phyloP scores from a whole-genome alignment of 2,113 vertebrate genomes.

The Pteronura brasiliensis region DNA sequence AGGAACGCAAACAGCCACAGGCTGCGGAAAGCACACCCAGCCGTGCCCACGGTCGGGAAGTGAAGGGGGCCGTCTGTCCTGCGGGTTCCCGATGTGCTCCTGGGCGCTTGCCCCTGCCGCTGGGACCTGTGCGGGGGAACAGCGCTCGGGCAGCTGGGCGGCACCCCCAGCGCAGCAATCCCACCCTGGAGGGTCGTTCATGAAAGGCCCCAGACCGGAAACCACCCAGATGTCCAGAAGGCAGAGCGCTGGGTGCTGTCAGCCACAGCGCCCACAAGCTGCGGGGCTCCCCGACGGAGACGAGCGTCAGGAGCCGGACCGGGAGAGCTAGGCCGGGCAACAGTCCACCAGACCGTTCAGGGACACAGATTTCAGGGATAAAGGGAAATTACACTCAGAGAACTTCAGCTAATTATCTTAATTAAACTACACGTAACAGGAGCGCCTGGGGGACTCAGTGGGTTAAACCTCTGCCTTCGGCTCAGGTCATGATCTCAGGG shows the following conservation, averaged over 20 bases:
- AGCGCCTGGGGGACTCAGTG: too few species aligned
- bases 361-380: neutral
- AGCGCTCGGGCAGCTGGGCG: too few species aligned
- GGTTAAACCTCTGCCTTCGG: too few species aligned
- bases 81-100: neutral
- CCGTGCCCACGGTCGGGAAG: neutral
- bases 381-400: neutral
- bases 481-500: neutral
- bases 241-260: too few species aligned
- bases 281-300: too few species aligned
- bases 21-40: neutral
- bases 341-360: neutral
- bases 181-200: neutral
- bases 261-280: too few species aligned
- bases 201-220: neutral
- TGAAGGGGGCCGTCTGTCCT: neutral
- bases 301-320: neutral
- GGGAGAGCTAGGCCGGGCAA: neutral
- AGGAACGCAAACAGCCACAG: accelerated
- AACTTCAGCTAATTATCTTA: neutral
- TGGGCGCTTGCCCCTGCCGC: accelerated
- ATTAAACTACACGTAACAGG: neutral
- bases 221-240: neutral
- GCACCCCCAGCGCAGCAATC: too few species aligned
- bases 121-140: neutral